A percentile compares a stretch with the other conserved stretches of the same genome.
These are phyloP conservation scores for Ophion costatus DNA, from an alignment of 2,888 invertebrate genomes.

Conservation along the genomic window DNA sequence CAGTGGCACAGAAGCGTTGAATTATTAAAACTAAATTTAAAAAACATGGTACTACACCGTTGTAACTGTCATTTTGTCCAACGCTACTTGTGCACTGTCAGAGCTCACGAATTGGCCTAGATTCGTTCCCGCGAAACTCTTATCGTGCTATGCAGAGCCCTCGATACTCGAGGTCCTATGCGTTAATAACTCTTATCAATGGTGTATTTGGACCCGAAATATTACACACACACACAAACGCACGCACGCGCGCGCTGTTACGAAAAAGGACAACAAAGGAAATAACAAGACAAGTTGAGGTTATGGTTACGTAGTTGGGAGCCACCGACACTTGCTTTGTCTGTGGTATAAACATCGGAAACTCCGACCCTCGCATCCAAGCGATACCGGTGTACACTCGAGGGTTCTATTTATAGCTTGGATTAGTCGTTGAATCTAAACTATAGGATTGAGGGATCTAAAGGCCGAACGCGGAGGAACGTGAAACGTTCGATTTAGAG, in stretches of 20 bases:
- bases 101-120: neutral
- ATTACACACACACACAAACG: slow-evolving; percentile 14
- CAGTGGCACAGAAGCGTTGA: neutral
- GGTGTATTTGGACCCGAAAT: slow-evolving; percentile 38
- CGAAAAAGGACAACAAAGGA: slow-evolving; percentile 10
- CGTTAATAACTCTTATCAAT: slow-evolving; percentile 58
- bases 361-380: neutral
- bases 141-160: slow-evolving; percentile 11
- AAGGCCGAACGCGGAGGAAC: too few relatives aligned
- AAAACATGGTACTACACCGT: neutral
- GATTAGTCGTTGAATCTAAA: too few relatives aligned
- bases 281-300: slow-evolving; percentile 39
- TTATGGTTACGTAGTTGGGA: slow-evolving; percentile 59
- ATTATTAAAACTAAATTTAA: neutral
- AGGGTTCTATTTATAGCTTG: too few relatives aligned
- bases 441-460: too few relatives aligned
- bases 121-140: slow-evolving; percentile 22
- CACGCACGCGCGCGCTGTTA: slow-evolving; percentile 48
- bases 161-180: slow-evolving; percentile 20
- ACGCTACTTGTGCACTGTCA: neutral
- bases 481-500: too few relatives aligned
- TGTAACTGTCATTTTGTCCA: neutral
- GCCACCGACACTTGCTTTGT: slow-evolving; percentile 8
- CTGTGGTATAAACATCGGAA: neutral
- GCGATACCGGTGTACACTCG: too few relatives aligned